Percentiles rank a stretch among this genome's conserved stretches.
Conservation (phyloP, 2,888 invertebrate genomes). For the Heterodera filipjevi region DNA sequence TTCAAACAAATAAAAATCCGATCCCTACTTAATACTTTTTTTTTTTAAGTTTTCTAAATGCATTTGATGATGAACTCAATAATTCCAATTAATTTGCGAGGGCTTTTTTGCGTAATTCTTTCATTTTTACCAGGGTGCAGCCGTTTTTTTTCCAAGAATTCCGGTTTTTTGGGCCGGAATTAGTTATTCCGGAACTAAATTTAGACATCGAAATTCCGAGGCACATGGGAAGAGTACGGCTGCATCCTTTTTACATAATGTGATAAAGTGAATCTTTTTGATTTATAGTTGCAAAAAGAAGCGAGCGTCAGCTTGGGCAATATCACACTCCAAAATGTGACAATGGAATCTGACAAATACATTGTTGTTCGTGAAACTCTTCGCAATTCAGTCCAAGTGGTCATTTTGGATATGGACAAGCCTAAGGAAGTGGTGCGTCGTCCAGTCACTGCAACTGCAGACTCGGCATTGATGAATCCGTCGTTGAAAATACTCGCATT, state of each 20-base stretch:
- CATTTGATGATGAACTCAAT: slow-evolving; percentile 34
- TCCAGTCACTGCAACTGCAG: slow-evolving; percentile 95
- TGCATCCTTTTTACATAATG: too few species aligned
- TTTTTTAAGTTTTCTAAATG: neutral
- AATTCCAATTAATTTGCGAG: slow-evolving; percentile 42
- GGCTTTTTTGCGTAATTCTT: slow-evolving; percentile 43
- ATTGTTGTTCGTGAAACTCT: slow-evolving; percentile 91
- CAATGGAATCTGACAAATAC: slow-evolving; percentile 99
- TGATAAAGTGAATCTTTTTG: neutral
- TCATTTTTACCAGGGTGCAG: too few species aligned
- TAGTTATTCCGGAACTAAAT: too few species aligned
- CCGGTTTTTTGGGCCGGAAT: too few species aligned
- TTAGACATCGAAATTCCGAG: too few species aligned
- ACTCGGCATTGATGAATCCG: slow-evolving; percentile 99
- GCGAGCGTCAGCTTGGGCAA: slow-evolving; percentile 68
- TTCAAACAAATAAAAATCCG: too few species aligned
- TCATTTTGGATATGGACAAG: slow-evolving; percentile 97
- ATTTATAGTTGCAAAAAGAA: slow-evolving; percentile 42
- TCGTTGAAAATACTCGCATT: slow-evolving; percentile 95
- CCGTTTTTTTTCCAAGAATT: too few species aligned
- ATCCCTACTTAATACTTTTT: too few species aligned
- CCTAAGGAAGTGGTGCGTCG: slow-evolving; percentile 89
- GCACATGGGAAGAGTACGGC: too few species aligned
- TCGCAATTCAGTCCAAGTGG: slow-evolving; percentile 83
- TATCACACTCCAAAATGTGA: slow-evolving; percentile 96